Percentiles rank a stretch among this genome's conserved stretches.
Conservation (phyloP, 2,888 invertebrate species). For the Tachina lurida region DNA sequence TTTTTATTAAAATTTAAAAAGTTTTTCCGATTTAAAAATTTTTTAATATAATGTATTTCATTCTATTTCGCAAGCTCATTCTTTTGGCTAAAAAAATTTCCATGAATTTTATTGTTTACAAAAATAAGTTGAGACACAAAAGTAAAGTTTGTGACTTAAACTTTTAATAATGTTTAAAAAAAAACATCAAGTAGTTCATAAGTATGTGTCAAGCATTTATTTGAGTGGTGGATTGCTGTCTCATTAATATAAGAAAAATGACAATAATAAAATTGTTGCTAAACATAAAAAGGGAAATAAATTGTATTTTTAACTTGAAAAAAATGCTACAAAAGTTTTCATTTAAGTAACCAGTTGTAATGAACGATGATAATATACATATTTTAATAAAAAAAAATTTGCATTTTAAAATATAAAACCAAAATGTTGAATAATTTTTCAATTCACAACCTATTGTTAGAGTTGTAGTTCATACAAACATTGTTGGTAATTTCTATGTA, state of each 20-base stretch:
- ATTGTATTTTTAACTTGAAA: background rate
- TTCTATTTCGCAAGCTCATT: no score
- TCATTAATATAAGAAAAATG: conserved; percentile 49
- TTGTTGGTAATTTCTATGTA: no score
- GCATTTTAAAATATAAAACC: no score
- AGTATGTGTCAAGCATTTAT: conserved; percentile 56
- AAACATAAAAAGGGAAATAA: background rate
- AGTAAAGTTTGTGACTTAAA: conserved; percentile 56
- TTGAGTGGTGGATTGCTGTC: conserved; percentile 44
- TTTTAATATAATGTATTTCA: no score
- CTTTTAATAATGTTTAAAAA: conserved; percentile 60
- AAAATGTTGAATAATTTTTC: no score
- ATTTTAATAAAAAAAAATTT: background rate
- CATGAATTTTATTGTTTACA: conserved; percentile 9
- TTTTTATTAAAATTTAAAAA: no score
- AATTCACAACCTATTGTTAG: no score
- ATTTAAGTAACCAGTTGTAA: conserved; percentile 21
- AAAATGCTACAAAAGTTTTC: conserved; percentile 24
- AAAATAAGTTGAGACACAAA: conserved; percentile 12
- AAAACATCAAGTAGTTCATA: conserved; percentile 39
- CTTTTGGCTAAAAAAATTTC: background rate
- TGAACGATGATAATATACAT: background rate
- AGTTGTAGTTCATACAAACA: no score
- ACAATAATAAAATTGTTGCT: conserved; percentile 34
- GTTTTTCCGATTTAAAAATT: no score